Conservation (phyloP, 2,797 vertebrate species). For the Linurgus olivaceus region DNA sequence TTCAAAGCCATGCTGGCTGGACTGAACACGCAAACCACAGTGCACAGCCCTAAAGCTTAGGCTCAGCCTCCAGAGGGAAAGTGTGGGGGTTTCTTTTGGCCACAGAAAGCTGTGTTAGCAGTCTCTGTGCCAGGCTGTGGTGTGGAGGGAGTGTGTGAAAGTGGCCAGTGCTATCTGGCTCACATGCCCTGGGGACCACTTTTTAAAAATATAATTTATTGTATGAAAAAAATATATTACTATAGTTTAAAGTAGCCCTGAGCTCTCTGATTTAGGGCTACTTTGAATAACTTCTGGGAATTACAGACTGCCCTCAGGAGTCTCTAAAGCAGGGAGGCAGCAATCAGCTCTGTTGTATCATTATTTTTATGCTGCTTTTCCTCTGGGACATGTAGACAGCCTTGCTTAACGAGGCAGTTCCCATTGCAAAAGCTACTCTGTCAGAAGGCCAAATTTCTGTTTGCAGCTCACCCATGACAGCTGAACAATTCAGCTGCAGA, state of each 20-base stretch:
- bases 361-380: neutral
- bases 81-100: neutral
- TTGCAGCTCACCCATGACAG: neutral
- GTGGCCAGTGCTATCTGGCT: neutral
- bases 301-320: neutral
- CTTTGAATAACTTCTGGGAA: neutral
- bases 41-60: neutral
- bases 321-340: neutral
- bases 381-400: neutral
- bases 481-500: neutral
- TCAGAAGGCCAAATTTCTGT: neutral
- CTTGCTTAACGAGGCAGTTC: neutral
- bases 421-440: neutral
- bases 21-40: neutral
- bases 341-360: neutral
- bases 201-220: neutral
- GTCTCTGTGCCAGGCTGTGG: neutral
- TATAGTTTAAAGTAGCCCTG: neutral
- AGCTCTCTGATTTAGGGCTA: neutral
- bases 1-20: neutral
- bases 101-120: constrained; percentile 26
- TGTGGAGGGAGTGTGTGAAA: constrained; percentile 19
- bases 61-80: neutral
- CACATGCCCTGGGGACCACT: neutral
- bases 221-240: neutral